Evolutionary conservation across 2,888 invertebrate species (phyloP).

Genomic region (Carcina quercana): DNA sequence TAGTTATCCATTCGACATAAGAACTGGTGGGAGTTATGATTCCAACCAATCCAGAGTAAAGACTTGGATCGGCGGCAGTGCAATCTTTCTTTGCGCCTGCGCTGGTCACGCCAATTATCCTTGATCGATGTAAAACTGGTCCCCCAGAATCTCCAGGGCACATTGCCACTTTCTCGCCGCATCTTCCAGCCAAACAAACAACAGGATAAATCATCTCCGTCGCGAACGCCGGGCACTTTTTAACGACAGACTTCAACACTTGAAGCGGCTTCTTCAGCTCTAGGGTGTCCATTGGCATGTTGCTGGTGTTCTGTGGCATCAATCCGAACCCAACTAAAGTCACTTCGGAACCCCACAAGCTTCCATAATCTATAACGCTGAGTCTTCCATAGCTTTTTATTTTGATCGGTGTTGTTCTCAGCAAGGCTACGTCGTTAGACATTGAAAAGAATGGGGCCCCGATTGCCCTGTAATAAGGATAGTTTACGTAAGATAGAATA

Average conservation of each 20-base stretch:
- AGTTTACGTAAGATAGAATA: background rate
- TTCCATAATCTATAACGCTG: constrained; percentile 3
- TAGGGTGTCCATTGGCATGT: background rate
- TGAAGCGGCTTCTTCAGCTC: constrained; percentile 6
- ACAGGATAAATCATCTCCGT: constrained; percentile 1
- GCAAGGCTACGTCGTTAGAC: constrained; percentile 4
- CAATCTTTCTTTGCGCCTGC: background rate
- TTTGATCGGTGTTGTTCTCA: constrained; percentile 4
- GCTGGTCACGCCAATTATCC: constrained; percentile 5
- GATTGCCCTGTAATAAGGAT: constrained; percentile 4
- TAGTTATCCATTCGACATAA: constrained; percentile 1
- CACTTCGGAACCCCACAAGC: constrained; percentile 2
- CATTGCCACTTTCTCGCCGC: background rate
- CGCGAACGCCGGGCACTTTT: background rate
- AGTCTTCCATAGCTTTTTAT: constrained; percentile 6
- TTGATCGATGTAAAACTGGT: constrained; percentile 5
- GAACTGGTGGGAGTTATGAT: background rate
- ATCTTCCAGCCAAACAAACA: constrained; percentile 6
- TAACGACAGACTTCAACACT: constrained; percentile 1
- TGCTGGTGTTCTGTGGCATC: background rate
- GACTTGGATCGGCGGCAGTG: background rate
- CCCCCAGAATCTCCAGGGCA: constrained; percentile 8
- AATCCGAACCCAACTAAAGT: constrained; percentile 1
- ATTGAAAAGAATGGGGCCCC: background rate
- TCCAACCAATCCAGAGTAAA: background rate